phyloP scores from a whole-genome alignment of 1,140 invertebrate species.

The Zelostemma sp. region DNA sequence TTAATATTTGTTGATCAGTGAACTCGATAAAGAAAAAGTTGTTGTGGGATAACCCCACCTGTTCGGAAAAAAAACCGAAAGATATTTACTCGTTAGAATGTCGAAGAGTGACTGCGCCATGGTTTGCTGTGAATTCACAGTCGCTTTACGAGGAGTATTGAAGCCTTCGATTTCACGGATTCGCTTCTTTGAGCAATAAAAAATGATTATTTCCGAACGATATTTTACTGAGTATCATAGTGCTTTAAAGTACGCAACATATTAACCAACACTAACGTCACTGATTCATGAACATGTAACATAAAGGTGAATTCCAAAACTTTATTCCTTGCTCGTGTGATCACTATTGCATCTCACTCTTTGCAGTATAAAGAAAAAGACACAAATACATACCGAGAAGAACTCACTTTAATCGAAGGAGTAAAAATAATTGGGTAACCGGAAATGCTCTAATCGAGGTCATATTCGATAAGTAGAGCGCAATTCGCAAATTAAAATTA shows the following conservation, averaged over 20 bases:
- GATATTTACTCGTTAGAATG: slow-evolving; percentile 60
- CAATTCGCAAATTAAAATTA: no score
- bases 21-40: slow-evolving; percentile 11
- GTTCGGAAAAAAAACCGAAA: slow-evolving; percentile 17
- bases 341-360: no score
- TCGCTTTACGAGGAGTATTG: slow-evolving; percentile 30
- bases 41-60: slow-evolving; percentile 36
- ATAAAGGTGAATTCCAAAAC: no score
- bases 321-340: no score
- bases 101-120: slow-evolving; percentile 67
- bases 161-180: slow-evolving; percentile 23
- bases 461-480: no score
- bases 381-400: no score
- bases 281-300: background rate
- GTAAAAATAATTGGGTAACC: no score
- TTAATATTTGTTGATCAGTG: no score
- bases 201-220: slow-evolving; percentile 22
- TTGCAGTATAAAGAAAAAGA: no score
- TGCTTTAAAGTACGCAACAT: slow-evolving; percentile 12
- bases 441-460: no score
- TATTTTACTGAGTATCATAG: slow-evolving; percentile 46
- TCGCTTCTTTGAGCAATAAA: slow-evolving; percentile 32
- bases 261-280: background rate
- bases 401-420: no score
- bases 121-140: slow-evolving; percentile 30